Evolutionary conservation across 2,888 invertebrate species (phyloP).

Genomic region (Homarus gammarus): DNA sequence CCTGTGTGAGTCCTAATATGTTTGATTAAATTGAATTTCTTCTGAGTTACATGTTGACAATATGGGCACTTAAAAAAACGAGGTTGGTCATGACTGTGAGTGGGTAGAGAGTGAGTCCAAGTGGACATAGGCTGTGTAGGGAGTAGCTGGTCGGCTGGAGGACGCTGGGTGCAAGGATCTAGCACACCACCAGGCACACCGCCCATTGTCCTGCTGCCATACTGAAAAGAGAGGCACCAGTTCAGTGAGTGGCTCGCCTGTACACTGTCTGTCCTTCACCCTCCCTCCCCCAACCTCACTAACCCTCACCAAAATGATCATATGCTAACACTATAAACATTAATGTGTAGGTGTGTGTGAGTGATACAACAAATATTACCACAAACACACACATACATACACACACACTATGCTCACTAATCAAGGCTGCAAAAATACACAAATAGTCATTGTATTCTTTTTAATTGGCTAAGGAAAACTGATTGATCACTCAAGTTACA

Average conservation of each 20-base stretch:
- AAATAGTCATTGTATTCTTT: background rate
- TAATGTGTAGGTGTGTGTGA: background rate
- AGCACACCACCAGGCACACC: slow-evolving; percentile 41
- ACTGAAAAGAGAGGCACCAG: slow-evolving; percentile 72
- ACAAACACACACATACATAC: background rate
- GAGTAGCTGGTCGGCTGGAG: slow-evolving; percentile 46
- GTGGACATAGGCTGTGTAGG: slow-evolving; percentile 15
- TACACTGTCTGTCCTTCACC: background rate
- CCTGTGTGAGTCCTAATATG: slow-evolving; percentile 70
- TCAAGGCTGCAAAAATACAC: background rate
- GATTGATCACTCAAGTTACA: background rate
- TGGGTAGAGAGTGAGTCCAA: slow-evolving; percentile 20
- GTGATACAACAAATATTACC: background rate
- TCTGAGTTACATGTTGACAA: slow-evolving; percentile 61
- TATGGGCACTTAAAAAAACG: slow-evolving; percentile 63
- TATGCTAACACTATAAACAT: background rate
- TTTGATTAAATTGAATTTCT: slow-evolving; percentile 66
- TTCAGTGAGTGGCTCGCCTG: slow-evolving; percentile 59
- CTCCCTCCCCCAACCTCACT: background rate
- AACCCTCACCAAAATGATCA: background rate
- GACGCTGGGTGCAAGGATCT: slow-evolving; percentile 38
- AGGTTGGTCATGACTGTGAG: slow-evolving; percentile 31
- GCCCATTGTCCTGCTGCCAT: slow-evolving; percentile 57
- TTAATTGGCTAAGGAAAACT: background rate
- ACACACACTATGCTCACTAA: background rate